These are phyloP conservation scores for Sternotherus odoratus DNA, from an alignment of 2,797 vertebrate genomes.

Conservation along the genomic window DNA sequence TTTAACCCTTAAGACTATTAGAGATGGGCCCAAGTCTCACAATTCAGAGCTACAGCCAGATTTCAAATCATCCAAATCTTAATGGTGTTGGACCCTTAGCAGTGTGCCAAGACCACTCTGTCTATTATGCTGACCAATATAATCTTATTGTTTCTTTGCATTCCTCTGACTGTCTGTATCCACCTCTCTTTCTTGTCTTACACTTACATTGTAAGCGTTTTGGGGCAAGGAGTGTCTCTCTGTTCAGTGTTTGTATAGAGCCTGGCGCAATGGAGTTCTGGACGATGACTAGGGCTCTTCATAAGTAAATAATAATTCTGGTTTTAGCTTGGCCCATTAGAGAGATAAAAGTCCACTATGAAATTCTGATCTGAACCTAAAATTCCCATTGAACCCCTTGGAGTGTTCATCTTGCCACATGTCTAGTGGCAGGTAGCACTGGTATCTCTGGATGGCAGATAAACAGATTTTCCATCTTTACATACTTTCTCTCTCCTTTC, in stretches of 20 bases:
- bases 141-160: background rate
- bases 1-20: background rate
- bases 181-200: background rate
- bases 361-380: background rate
- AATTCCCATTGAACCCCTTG: background rate
- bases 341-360: background rate
- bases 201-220: background rate
- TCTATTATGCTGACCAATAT: background rate
- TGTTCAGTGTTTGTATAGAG: background rate
- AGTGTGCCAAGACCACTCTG: background rate
- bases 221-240: background rate
- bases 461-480: conserved; percentile 41
- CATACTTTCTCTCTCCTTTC: background rate
- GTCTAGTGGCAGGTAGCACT: conserved; percentile 27
- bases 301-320: background rate
- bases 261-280: background rate
- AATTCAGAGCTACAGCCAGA: background rate
- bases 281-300: background rate
- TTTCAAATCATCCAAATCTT: background rate
- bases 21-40: background rate
- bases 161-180: background rate
- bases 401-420: conserved; percentile 20
- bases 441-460: background rate
- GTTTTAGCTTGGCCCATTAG: background rate
- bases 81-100: background rate